Conservation (phyloP, 1,140 invertebrate genomes). For the Heliconius hermathena region DNA sequence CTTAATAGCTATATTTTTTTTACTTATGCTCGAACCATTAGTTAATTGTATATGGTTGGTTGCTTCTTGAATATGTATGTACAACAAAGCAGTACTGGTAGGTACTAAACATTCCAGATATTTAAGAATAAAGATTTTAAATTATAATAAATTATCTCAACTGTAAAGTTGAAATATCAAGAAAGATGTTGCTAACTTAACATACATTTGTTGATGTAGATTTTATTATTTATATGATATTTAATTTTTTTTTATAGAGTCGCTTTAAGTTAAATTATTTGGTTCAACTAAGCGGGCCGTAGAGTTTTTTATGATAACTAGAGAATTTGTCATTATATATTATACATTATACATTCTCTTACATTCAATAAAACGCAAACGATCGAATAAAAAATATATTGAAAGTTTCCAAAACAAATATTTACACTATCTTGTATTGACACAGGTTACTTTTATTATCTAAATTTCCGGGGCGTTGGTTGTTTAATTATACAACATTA, state of each 20-base stretch:
- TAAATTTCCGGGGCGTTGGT: not conserved
- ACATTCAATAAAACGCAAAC: not conserved
- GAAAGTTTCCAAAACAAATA: not conserved
- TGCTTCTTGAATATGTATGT: not conserved
- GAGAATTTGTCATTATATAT: too few species aligned
- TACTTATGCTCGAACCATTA: not conserved
- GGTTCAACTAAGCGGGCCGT: too few species aligned
- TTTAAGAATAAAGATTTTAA: not conserved
- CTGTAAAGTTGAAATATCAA: too few species aligned
- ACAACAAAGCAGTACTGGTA: not conserved
- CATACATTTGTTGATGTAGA: too few species aligned
- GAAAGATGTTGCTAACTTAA: too few species aligned
- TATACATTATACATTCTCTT: too few species aligned
- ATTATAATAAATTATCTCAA: not conserved
- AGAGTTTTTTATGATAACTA: too few species aligned
- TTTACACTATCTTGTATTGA: not conserved
- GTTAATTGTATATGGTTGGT: not conserved
- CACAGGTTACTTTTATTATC: not conserved
- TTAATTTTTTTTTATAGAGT: too few species aligned
- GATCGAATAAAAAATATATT: not conserved
- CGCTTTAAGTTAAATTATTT: too few species aligned
- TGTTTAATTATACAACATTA: not conserved
- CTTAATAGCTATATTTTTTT: not conserved
- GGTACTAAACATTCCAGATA: not conserved
- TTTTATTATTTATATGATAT: too few species aligned